Base-by-base conservation (phyloP, 2,113 vertebrate genomes). In the Hiodon alosoides region DNA sequence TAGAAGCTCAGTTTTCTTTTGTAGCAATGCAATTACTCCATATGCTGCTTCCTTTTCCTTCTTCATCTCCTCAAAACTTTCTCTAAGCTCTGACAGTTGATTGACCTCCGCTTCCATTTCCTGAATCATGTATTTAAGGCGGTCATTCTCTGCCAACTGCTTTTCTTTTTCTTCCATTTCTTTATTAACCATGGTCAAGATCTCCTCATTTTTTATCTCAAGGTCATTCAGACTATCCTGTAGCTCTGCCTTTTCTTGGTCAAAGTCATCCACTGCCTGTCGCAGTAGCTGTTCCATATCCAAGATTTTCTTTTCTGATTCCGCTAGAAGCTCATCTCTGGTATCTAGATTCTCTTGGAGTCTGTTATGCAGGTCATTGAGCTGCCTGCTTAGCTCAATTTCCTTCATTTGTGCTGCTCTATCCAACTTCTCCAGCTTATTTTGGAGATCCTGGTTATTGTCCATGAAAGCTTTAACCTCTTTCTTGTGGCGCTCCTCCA, bases 371-470 rank as follows among this genome's bases (percentile, higher is more conserved):
- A 94, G 87, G 0, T 91, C 88, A 0, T 77, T 83, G 7, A 94
- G 85, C 81, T 91, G 87, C 65, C 57, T 77, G 0, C 77, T 89
- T 13, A 94, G 86, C 14, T 86, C 86, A 4, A 82, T 85, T 67
- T 94, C 92, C 72, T 88, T 88, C 13, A 80, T 84, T 81, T 91
- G 89, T 0, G 90, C 84, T 60, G 69, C 16, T 0, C 60, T 77
- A 69, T 84, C 82, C 0, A 90, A 79, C 0, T 89, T 83, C 0
- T 60, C 82, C 31, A 96, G 82, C 58, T 95, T 90, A 2, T 80
- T 87, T 58, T 92, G 86, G 8, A 97, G 88, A 60, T 87, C 86
- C 77, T 89, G 79, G 59, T 90, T 94, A 81, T 93, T 91, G 0
- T 55, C 66, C 57, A 73, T 76, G 31, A 93, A 46, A 3, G 80